Evolutionary conservation across 2,888 invertebrate genomes (phyloP).

Genomic region (Formica aserva): DNA sequence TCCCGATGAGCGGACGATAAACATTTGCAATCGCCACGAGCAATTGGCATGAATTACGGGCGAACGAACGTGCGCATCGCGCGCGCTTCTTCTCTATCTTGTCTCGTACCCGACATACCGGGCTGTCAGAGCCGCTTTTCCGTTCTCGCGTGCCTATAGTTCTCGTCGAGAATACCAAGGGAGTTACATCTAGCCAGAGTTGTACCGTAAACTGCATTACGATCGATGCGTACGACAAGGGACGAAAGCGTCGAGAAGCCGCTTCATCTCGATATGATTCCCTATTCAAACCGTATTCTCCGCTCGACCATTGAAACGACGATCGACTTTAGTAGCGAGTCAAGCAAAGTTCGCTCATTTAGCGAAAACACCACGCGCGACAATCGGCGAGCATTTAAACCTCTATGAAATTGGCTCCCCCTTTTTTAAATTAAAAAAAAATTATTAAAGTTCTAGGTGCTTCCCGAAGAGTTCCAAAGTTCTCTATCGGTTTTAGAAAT

Average conservation of each 20-base stretch:
- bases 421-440: too few relatives aligned
- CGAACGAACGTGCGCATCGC: slow-evolving; percentile 15
- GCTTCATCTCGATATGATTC: slow-evolving; percentile 45
- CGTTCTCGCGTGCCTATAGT: slow-evolving; percentile 9
- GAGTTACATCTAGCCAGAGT: slow-evolving; percentile 2
- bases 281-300: slow-evolving; percentile 35
- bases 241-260: neutral
- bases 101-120: slow-evolving; percentile 18
- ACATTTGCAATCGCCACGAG: slow-evolving; percentile 34
- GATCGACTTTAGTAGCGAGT: neutral
- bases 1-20: slow-evolving; percentile 44
- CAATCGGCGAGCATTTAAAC: neutral
- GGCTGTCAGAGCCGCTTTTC: slow-evolving; percentile 26
- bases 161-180: neutral
- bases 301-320: slow-evolving; percentile 29
- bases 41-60: slow-evolving; percentile 37
- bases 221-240: slow-evolving; percentile 31
- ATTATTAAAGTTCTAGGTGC: too few relatives aligned
- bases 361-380: neutral
- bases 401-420: too few relatives aligned
- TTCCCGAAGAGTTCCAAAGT: too few relatives aligned
- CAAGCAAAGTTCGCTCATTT: slow-evolving; percentile 37
- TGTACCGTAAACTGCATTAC: slow-evolving; percentile 45
- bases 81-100: neutral
- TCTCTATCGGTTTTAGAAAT: too few relatives aligned